Evolutionary conservation across 1,140 invertebrate species (phyloP).

Genomic region (Tribolium madens): DNA sequence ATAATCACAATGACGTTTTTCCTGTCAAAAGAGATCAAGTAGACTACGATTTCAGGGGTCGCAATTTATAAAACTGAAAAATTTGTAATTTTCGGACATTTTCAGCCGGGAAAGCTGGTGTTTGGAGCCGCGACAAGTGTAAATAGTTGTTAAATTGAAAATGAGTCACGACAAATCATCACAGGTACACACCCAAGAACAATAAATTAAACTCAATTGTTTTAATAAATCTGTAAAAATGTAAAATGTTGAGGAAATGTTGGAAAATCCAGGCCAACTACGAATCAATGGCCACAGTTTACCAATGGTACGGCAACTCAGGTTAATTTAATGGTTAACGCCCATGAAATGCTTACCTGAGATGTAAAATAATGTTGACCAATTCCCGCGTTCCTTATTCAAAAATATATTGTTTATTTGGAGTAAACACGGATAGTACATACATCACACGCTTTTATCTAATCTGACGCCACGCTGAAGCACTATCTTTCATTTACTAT

Average conservation of each 20-base stretch:
- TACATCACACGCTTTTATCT: slow-evolving; percentile 36
- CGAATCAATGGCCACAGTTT: not conserved
- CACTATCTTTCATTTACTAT: not conserved
- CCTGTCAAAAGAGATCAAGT: not conserved
- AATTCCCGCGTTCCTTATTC: slow-evolving; percentile 39
- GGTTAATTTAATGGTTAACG: slow-evolving; percentile 36
- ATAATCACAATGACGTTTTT: not conserved
- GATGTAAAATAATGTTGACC: slow-evolving; percentile 21
- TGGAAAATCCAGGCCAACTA: not conserved
- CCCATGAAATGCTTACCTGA: slow-evolving; percentile 35
- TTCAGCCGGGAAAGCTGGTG: not conserved
- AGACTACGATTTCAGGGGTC: not conserved
- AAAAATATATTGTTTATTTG: slow-evolving; percentile 14
- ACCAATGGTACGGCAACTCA: not conserved
- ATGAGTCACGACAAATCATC: slow-evolving; percentile 32
- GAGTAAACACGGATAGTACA: not conserved
- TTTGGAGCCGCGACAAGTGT: not conserved
- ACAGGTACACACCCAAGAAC: slow-evolving; percentile 24
- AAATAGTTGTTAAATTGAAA: slow-evolving; percentile 9
- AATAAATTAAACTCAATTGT: slow-evolving; percentile 20
- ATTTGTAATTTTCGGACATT: not conserved
- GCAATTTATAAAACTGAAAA: not conserved
- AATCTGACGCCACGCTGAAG: not conserved
- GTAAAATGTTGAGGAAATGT: not conserved
- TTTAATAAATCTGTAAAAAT: slow-evolving; percentile 21